Evolutionary conservation across 2,888 invertebrate species (phyloP).

Genomic region (Strigamia maritima): DNA sequence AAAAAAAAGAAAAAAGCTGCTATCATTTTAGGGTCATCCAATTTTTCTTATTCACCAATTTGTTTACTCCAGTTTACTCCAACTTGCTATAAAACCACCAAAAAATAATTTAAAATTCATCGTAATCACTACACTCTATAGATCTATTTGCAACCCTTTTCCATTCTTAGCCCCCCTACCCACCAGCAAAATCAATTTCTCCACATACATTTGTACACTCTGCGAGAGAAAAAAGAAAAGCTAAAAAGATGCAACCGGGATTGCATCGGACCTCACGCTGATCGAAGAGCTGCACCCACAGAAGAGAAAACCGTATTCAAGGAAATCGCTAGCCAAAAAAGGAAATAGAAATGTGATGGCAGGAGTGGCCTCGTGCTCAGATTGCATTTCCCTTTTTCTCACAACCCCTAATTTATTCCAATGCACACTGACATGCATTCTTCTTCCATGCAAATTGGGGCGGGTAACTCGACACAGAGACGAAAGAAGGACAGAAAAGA

Average conservation of each 20-base stretch:
- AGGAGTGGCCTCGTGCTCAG: neutral
- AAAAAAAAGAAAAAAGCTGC: no score
- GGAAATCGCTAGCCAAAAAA: neutral
- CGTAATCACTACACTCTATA: neutral
- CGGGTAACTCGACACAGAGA: neutral
- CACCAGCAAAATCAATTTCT: neutral
- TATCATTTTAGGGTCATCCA: no score
- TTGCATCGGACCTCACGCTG: conserved; percentile 27
- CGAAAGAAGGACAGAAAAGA: neutral
- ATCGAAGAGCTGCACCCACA: conserved; percentile 11
- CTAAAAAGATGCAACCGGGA: conserved; percentile 28
- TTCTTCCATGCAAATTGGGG: conserved; percentile 17
- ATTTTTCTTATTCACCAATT: no score
- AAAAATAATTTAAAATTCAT: conserved; percentile 11
- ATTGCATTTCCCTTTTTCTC: neutral
- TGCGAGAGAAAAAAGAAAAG: neutral
- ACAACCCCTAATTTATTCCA: neutral
- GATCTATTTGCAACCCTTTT: neutral
- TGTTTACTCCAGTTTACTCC: no score
- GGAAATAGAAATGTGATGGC: conserved; percentile 8
- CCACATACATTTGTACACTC: neutral
- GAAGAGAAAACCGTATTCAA: neutral
- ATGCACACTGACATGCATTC: neutral
- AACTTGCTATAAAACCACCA: no score
- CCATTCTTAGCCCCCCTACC: no score